Conservation (phyloP, 2,113 vertebrate genomes). For the Telmatochromis brichardi region DNA sequence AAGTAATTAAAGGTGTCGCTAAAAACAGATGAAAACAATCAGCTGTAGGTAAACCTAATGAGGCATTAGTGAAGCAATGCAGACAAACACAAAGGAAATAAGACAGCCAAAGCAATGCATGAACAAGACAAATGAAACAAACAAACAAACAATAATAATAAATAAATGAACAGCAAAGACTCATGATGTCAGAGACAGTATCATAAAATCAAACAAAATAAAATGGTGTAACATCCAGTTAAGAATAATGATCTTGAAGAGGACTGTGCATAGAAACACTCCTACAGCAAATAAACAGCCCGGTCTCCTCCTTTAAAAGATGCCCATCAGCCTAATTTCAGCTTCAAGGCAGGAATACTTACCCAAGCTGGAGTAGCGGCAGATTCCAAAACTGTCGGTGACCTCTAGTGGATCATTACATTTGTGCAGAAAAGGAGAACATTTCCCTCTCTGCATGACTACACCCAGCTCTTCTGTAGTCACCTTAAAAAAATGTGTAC, state of each 20-base stretch:
- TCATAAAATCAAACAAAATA: neutral
- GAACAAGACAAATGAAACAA: neutral
- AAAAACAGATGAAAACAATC: neutral
- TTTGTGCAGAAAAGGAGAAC: neutral
- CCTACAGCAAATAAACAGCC: neutral
- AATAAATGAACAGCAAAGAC: neutral
- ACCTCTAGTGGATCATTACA: constrained; percentile 33
- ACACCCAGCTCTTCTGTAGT: neutral
- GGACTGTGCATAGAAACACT: neutral
- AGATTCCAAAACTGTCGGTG: neutral
- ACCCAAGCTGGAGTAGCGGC: neutral
- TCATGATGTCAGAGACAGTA: neutral
- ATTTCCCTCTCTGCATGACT: neutral
- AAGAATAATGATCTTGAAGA: neutral
- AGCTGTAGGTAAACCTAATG: neutral
- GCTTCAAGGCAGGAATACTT: neutral
- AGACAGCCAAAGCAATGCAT: neutral
- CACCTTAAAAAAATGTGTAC: neutral
- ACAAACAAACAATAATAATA: neutral
- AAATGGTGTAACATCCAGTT: neutral
- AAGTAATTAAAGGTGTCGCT: neutral
- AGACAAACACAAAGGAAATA: neutral
- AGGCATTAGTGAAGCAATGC: neutral
- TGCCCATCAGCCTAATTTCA: neutral
- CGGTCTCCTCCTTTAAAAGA: neutral